Conservation (phyloP, 2,113 vertebrate genomes). For the Alligator mississippiensis region DNA sequence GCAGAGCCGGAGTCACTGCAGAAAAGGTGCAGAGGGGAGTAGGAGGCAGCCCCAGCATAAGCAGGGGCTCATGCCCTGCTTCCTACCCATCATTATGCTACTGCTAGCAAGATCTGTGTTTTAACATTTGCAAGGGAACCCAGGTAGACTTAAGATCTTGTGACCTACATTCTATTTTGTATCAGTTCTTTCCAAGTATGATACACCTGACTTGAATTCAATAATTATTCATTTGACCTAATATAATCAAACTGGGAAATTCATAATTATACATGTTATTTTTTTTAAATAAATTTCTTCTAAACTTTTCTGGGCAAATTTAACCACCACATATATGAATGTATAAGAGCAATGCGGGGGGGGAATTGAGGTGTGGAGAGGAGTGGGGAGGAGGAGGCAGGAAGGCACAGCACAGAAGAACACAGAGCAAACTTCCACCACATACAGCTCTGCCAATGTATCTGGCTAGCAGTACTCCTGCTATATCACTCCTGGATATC, state of each 20-base stretch:
- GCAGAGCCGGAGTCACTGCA: no score
- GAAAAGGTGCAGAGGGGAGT: no score
- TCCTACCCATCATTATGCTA: no score
- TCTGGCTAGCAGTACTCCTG: constrained; percentile 50
- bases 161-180: neutral
- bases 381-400: neutral
- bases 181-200: neutral
- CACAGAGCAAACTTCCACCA: constrained; percentile 45
- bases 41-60: no score
- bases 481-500: constrained; percentile 66
- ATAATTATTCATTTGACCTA: neutral
- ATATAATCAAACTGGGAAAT: neutral
- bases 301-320: rapidly evolving
- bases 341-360: neutral
- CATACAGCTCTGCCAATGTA: constrained; percentile 27
- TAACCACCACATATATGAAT: neutral
- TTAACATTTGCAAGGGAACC: neutral
- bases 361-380: no score
- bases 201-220: neutral
- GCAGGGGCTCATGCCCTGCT: no score
- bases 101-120: neutral
- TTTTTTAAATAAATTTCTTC: neutral
- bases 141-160: neutral
- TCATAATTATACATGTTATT: neutral
- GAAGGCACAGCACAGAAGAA: constrained; percentile 9